A percentile compares a stretch with the other conserved stretches of the same genome.
Conservation (phyloP, 64 coral and sea anemone species). For the Montipora sp. region DNA sequence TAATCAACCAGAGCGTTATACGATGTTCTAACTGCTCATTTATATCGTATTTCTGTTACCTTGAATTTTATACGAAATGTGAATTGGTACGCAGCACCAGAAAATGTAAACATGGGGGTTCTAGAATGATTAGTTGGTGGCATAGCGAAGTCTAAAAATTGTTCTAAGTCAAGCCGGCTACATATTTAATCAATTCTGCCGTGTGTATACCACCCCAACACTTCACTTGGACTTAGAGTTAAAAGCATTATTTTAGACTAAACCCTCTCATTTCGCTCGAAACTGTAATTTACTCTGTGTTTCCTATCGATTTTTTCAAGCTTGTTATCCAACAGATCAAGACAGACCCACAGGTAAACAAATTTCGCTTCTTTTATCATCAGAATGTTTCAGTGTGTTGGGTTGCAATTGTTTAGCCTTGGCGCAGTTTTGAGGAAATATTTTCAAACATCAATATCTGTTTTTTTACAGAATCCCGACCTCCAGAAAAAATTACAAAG, state of each 20-base stretch:
- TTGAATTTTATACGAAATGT: neutral
- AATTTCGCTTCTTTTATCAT: conserved; percentile 60
- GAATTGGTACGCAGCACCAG: neutral
- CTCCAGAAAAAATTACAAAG: conserved; percentile 89
- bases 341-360: conserved; percentile 91
- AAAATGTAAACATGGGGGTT: neutral
- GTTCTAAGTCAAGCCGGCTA: conserved; percentile 32
- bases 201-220: conserved; percentile 30
- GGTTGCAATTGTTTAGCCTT: conserved; percentile 43
- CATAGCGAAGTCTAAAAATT: conserved; percentile 17
- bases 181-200: conserved; percentile 67
- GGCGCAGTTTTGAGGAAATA: conserved; percentile 76
- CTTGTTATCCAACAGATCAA: conserved; percentile 83
- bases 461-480: conserved; percentile 90
- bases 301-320: conserved; percentile 73
- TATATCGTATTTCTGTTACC: conserved; percentile 14
- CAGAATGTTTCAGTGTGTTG: conserved; percentile 52
- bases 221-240: conserved; percentile 26
- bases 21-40: conserved; percentile 57
- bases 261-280: conserved; percentile 1
- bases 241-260: conserved; percentile 14
- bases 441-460: conserved; percentile 41
- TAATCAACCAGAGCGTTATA: conserved; percentile 39
- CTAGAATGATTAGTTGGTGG: neutral
- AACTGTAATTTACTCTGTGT: conserved; percentile 29